Conservation (phyloP, 2,113 vertebrate species). For the Rhinogobius similis region DNA sequence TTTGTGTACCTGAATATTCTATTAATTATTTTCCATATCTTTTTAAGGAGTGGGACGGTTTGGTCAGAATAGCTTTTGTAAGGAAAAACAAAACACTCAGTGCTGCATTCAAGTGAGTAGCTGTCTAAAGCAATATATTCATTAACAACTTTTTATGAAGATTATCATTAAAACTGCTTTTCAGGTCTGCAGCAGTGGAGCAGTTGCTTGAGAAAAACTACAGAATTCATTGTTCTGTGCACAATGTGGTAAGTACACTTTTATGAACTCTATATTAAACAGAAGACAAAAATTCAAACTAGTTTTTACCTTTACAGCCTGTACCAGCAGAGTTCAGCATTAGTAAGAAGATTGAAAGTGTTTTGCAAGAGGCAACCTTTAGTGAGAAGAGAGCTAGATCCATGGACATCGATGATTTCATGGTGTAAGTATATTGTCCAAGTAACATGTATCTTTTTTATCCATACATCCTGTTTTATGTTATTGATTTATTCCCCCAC, state of each 20-base stretch:
- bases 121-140: background rate
- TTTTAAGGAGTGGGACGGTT: conserved; percentile 94
- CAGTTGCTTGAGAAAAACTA: conserved; percentile 96
- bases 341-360: conserved; percentile 84
- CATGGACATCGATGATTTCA: conserved; percentile 98
- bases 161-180: background rate
- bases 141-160: background rate
- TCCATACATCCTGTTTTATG: background rate
- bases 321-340: conserved; percentile 91
- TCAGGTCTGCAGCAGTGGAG: conserved; percentile 89
- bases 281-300: background rate
- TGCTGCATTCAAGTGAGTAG: conserved; percentile 93
- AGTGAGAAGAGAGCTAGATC: conserved; percentile 90
- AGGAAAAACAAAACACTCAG: conserved; percentile 97
- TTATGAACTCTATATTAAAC: background rate
- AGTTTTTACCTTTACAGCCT: conserved; percentile 71
- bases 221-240: conserved; percentile 92
- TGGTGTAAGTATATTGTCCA: conserved; percentile 80
- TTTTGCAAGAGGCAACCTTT: conserved; percentile 85
- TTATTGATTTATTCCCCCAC: conserved; percentile 45
- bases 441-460: no score
- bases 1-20: background rate
- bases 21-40: background rate
- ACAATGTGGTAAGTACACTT: conserved; percentile 83
- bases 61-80: conserved; percentile 97